phyloP scores from a whole-genome alignment of 2,797 vertebrate species.

The Cryptoprocta ferox region DNA sequence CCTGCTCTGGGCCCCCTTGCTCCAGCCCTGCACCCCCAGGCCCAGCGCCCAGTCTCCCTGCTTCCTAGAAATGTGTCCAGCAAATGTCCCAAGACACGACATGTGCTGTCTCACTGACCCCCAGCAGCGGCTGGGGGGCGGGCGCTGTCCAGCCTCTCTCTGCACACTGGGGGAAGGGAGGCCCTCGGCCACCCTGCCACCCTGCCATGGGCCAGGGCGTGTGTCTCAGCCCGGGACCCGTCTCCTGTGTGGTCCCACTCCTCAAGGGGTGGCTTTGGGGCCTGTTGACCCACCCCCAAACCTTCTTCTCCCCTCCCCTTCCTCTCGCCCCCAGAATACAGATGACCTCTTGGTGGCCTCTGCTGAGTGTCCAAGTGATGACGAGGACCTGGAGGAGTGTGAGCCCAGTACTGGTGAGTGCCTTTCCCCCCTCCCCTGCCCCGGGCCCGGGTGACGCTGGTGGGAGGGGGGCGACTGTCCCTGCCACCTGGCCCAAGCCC shows the following conservation, averaged over 20 bases:
- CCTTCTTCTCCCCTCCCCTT: slow-evolving; percentile 13
- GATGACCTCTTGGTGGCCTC: slow-evolving; percentile 97
- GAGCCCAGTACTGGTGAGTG: slow-evolving; percentile 97
- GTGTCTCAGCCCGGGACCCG: neutral
- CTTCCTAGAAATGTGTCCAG: neutral
- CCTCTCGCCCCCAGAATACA: slow-evolving; percentile 89
- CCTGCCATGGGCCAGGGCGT: neutral
- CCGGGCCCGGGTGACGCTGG: slow-evolving; percentile 61
- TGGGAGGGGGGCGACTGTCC: slow-evolving; percentile 78
- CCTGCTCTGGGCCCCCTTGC: neutral
- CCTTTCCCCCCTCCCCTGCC: slow-evolving; percentile 80
- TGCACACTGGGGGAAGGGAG: neutral
- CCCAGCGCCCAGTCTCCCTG: neutral
- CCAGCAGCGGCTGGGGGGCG: neutral
- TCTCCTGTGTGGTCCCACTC: neutral
- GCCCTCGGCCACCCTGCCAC: neutral
- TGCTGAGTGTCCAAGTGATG: slow-evolving; percentile 96
- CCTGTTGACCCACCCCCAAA: neutral
- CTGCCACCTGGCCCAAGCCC: slow-evolving; percentile 49
- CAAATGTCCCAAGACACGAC: neutral
- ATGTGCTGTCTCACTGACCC: neutral
- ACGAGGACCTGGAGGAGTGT: slow-evolving; percentile 97
- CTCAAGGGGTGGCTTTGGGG: neutral
- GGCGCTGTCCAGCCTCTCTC: neutral
- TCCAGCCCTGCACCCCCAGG: neutral